A percentile compares a stretch with the other conserved stretches of the same genome.
Evolutionary conservation across 2,888 invertebrate genomes (phyloP).

Genomic region (Auanema sp.): DNA sequence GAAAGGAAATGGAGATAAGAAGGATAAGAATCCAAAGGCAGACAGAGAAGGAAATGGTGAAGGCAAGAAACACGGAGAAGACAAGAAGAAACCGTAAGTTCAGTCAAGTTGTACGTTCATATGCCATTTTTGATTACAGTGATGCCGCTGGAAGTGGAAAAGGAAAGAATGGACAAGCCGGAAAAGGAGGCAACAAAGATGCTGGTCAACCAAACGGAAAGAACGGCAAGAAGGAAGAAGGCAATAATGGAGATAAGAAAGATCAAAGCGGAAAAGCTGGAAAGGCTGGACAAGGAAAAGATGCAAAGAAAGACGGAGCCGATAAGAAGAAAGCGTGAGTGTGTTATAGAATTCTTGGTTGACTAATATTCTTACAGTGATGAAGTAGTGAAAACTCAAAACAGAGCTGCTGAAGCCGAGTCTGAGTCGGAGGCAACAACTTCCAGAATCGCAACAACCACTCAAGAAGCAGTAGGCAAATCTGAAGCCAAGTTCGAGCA

Average conservation of each 20-base stretch:
- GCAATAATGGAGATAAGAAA: constrained; percentile 4
- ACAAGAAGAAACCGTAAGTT: no score
- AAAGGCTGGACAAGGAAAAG: constrained; percentile 10
- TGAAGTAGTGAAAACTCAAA: background rate
- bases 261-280: constrained; percentile 7
- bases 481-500: background rate
- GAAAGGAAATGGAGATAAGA: constrained; percentile 11
- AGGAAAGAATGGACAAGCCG: constrained; percentile 5
- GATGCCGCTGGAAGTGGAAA: no score
- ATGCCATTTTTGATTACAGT: no score
- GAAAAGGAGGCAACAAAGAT: constrained; percentile 1
- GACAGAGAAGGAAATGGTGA: constrained; percentile 10
- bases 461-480: background rate
- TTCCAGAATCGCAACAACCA: background rate
- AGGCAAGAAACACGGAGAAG: background rate
- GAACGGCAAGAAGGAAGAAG: constrained; percentile 5
- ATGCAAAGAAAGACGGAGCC: constrained; percentile 1
- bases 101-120: no score
- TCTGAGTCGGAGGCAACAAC: background rate
- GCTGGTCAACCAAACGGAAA: background rate
- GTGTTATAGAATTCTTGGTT: background rate
- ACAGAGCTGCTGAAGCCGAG: no score
- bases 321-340: constrained; percentile 4
- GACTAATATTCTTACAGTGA: background rate
- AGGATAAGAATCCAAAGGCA: background rate